Base-by-base conservation (phyloP, 2,888 invertebrate species). In the Epicampocera succincta region DNA sequence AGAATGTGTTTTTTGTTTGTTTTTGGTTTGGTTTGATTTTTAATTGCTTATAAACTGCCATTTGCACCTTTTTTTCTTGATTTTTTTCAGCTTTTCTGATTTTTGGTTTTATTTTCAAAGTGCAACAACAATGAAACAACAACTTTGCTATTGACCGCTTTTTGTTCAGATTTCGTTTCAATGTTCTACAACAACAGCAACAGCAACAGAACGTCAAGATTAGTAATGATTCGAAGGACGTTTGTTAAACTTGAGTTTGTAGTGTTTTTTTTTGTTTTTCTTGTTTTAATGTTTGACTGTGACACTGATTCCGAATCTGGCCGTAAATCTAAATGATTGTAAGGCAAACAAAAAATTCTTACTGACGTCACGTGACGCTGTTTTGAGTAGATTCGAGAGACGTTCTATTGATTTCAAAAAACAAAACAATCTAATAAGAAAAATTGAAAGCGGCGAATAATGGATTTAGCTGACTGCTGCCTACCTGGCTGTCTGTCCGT, bases 101-200 rank as follows among this genome's bases (percentile, higher is more conserved):
- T 66, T 75, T 42, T 48, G 33, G 65, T 46, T 46, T 54, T 40
- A 12, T 40, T 38, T 65, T 50, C 50, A 33, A 63, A 58, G 48
- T 42, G 52, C 54, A 74, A 54, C 58, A 75, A 52, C 68, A 68
- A 68, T 68, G 50, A 33, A 33, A 58, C 68, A 76, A 61, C 75
- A 68, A 68, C 42, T 76, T 76, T 76, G 68, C 68, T 76, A 76
- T 76, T 76, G 75, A 76, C 75, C 75, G 75, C 60, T 60, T 76
- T 75, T 76, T 46, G 48, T 72, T 68, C 68, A 52, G 60, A 46
- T 76, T 68, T 52, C 12, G 52, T 76, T 68, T 68, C 75, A 76
- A 76, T 76, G 68, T 54, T 68, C 9, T 29, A 58, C 52, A 74
- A 17, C 56, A 66, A 15, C 48, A 66, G 4, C 38, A 48, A 12